These are phyloP conservation scores for Tinea pellionella DNA, from an alignment of 2,888 invertebrate genomes.

Conservation along the genomic window DNA sequence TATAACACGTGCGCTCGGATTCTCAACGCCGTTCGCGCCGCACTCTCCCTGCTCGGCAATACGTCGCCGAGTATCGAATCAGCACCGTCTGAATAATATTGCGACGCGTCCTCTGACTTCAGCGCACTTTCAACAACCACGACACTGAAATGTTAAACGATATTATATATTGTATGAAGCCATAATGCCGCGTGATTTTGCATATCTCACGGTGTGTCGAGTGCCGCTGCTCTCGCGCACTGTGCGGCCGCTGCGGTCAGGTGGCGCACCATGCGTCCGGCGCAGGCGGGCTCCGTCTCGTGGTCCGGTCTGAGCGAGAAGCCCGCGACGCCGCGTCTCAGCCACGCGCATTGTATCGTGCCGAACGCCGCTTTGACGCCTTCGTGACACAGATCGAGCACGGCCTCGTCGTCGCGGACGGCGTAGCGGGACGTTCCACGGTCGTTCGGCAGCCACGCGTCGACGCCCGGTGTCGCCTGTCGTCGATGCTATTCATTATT, in stretches of 20 bases:
- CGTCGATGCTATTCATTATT: neutral
- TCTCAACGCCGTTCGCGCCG: conserved; percentile 36
- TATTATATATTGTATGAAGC: too few relatives aligned
- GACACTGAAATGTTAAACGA: conserved; percentile 28
- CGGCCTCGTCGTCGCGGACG: conserved; percentile 30
- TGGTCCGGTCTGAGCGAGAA: conserved; percentile 44
- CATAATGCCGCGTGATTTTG: too few relatives aligned
- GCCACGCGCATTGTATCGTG: conserved; percentile 43
- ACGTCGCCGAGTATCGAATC: conserved; percentile 43
- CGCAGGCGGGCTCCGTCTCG: conserved; percentile 29
- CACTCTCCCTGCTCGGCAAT: conserved; percentile 29
- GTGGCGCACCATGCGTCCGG: conserved; percentile 36
- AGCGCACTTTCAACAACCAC: conserved; percentile 43
- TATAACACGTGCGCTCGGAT: conserved; percentile 38
- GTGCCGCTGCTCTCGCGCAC: conserved; percentile 35
- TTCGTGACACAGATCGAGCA: conserved; percentile 49
- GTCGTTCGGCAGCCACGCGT: conserved; percentile 40
- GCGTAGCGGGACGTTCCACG: conserved; percentile 36
- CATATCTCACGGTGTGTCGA: conserved; percentile 46
- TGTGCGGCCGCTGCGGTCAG: conserved; percentile 38
- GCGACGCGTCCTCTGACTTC: conserved; percentile 28
- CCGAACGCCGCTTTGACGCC: conserved; percentile 33
- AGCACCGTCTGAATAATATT: conserved; percentile 42
- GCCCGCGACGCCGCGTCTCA: conserved; percentile 42
- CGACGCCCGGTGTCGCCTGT: conserved; percentile 26